These are phyloP conservation scores for Steromphala cineraria DNA, from an alignment of 2,888 invertebrate genomes.

Conservation along the genomic window DNA sequence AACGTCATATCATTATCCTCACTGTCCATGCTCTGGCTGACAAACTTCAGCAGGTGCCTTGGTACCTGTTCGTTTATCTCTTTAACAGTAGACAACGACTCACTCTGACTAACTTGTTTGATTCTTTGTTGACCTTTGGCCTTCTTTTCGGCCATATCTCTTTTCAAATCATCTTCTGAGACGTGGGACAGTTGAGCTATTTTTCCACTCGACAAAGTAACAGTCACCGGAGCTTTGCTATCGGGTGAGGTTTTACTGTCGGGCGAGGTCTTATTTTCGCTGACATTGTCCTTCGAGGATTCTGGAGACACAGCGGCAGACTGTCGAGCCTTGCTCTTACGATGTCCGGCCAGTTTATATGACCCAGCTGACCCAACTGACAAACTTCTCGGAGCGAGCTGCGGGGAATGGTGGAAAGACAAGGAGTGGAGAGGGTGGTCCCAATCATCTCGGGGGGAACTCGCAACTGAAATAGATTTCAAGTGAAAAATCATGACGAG, in stretches of 20 bases:
- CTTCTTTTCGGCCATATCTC: not conserved
- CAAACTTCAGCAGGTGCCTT: not conserved
- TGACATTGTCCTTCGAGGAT: not conserved
- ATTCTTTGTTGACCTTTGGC: not conserved
- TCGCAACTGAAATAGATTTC: not conserved
- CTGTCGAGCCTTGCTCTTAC: not conserved
- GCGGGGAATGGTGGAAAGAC: not conserved
- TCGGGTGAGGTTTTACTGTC: not conserved
- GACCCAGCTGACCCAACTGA: not conserved
- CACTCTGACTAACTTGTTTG: not conserved
- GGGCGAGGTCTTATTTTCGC: not conserved
- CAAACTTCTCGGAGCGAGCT: not conserved
- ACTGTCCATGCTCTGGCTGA: not conserved
- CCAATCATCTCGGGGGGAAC: not conserved
- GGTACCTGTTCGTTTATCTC: not conserved
- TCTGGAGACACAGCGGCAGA: not conserved
- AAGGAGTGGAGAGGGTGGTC: not conserved
- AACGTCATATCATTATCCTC: not conserved
- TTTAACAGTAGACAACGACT: not conserved
- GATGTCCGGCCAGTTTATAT: slow-evolving; percentile 22
- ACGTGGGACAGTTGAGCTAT: not conserved
- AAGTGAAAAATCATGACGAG: too few relatives aligned
- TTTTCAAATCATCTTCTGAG: not conserved
- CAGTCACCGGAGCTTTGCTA: not conserved
- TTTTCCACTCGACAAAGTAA: slow-evolving; percentile 8